These are phyloP conservation scores for Drosophila albomicans DNA, from an alignment of 1,140 invertebrate genomes.

Conservation along the genomic window DNA sequence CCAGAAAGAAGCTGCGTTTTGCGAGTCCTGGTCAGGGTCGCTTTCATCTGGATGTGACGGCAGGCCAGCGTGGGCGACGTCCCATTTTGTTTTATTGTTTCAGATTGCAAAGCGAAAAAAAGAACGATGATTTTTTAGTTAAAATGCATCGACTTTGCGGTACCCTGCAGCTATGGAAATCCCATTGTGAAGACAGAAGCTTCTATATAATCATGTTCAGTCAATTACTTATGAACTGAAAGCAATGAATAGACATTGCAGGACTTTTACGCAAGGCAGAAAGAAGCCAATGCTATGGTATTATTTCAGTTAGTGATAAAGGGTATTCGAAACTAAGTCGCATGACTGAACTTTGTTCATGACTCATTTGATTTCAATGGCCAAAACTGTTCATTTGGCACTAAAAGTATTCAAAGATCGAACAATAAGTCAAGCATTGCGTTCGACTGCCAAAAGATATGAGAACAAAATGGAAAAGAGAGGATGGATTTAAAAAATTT, in stretches of 20 bases:
- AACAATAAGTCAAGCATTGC: conserved; percentile 30
- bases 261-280: not conserved
- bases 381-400: conserved; percentile 74
- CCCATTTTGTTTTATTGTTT: conserved; percentile 49
- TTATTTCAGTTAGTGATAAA: not conserved
- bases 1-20: conserved; percentile 36
- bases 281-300: not conserved
- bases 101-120: conserved; percentile 30
- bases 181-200: not conserved
- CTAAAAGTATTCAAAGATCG: conserved; percentile 73
- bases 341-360: conserved; percentile 56
- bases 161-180: not conserved
- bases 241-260: too few relatives aligned
- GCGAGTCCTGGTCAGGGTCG: conserved; percentile 54
- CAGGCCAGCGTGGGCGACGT: not conserved
- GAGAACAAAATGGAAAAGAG: not conserved
- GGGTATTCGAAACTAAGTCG: conserved; percentile 18
- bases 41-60: conserved; percentile 32
- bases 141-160: not conserved
- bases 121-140: not conserved
- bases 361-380: conserved; percentile 80
- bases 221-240: too few relatives aligned
- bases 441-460: conserved; percentile 7
- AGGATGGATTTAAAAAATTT: not conserved
- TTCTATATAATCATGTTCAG: too few relatives aligned